Base-by-base conservation (phyloP, 2,888 invertebrate species). In the Tribolium freemani region DNA sequence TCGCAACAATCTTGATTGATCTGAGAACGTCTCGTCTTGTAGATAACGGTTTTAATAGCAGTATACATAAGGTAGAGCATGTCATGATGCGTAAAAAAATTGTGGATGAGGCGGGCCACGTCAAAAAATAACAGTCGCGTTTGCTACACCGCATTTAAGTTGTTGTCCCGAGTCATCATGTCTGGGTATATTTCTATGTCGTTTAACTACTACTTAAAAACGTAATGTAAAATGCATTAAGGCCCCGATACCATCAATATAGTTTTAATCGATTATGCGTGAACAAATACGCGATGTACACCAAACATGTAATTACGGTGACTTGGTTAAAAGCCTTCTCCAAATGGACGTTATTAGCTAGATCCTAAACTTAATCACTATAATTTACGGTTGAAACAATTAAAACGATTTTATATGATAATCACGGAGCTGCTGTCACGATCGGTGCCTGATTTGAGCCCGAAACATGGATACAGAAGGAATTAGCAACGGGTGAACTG, bases 121-220 rank as follows among this genome's bases (percentile, higher is more conserved):
- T 80, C 79, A 79, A 77, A 77, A 57, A 77, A 69, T 75, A 77
- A 79, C 77, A 75, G 78, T 78, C 76, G 76, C 76, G 77, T 80
- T 81, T 71, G 76, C 78, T 78, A 81, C 77, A 79, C 80, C 76
- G 76, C 80, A 79, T 79, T 81, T 81, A 81, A 80, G 77, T 71
- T 80, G 80, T 71, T 80, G 80, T 82, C 78, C 61, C 78, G 68
- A 74, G 79, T 81, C 81, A 80, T 80, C 73, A 57, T 21, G 56
- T 30, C n/a, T 50, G 10, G 38, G 53, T 67, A 21, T 61, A 58
- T 74, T 53, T 58, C 54, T 64, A 26, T 58, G 67, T 71, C 56
- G 74, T 77, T 77, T 74, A 78, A 74, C 77, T 69, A 78, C 76
- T 75, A 76, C 77, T 78, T 78, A 77, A 76, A 73, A 70, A 67